Evolutionary conservation across 2,797 vertebrate genomes (phyloP), one percentile per base, ranked within the genome.

Genomic region (Sebastes flavidus): DNA sequence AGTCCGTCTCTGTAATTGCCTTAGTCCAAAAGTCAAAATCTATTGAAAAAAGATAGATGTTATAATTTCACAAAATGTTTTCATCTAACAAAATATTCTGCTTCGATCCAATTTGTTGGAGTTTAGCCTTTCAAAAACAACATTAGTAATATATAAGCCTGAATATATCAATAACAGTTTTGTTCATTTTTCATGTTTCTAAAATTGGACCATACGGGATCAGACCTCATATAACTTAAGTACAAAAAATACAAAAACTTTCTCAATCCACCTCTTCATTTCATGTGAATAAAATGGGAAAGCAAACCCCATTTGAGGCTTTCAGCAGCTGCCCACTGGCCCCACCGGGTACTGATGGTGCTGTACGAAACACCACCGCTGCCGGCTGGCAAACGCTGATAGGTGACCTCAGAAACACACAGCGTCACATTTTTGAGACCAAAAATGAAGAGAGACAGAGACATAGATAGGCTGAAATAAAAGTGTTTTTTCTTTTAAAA

Each of bases 231-330:
- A 16, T 22, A 72, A 60, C 9, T 27, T 3, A n/a, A 76, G 8
- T 13, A 65, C 12, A n/a, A 61, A 55, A 49, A 52, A 0, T 52
- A 52, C 0, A 52, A 1, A 20, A 52, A 20, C 46, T 62, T 49
- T 70, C 13, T 56, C 32, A 66, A 36, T 32, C 29, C 55, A 38
- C n/a, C 77, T 81, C 32, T 74, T 16, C 18, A 55, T 78, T 78
- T 68, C 56, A 70, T 82, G 58, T 81, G 74, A 65, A 30, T 55
- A 72, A 36, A 81, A 82, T 24, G 24, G 60, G 29, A 75, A 68
- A 73, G n/a, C n/a, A 62, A 80, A 86, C 83, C 77, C 69, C 72
- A 83, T 80, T 77, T 82, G 24, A 81, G 54, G 49, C 62, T 68
- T 80, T 77, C 75, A 71, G 72, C 18, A n/a, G 72, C 29, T 30